Conservation (phyloP, 2,888 invertebrate genomes). For the Cerceris rybyensis region DNA sequence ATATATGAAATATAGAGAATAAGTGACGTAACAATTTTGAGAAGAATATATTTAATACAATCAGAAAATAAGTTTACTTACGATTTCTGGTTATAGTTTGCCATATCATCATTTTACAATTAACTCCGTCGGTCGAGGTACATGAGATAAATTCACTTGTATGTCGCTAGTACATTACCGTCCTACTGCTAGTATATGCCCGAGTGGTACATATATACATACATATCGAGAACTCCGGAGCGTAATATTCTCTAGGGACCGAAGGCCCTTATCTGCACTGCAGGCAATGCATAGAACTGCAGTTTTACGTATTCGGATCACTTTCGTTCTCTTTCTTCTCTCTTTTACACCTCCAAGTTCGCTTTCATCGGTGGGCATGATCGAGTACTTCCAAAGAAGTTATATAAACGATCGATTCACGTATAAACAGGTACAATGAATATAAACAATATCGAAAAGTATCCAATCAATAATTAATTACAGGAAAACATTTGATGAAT, state of each 20-base stretch:
- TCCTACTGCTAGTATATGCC: conserved; percentile 15
- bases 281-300: conserved; percentile 54
- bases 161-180: conserved; percentile 20
- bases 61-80: too few species aligned
- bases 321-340: conserved; percentile 8
- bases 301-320: conserved; percentile 46
- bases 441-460: too few species aligned
- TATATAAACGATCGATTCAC: not conserved
- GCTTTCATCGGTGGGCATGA: not conserved
- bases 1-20: too few species aligned
- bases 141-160: conserved; percentile 2
- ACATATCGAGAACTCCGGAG: conserved; percentile 6
- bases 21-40: too few species aligned
- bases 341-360: conserved; percentile 14
- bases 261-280: conserved; percentile 65
- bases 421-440: too few species aligned
- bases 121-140: not conserved
- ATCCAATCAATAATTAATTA: too few species aligned
- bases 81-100: too few species aligned
- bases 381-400: not conserved
- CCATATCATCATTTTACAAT: too few species aligned
- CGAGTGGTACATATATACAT: conserved; percentile 10
- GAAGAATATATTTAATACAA: too few species aligned
- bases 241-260: conserved; percentile 41
- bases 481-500: too few species aligned